Conservation (phyloP, 2,888 invertebrate genomes). For the Lithosia quadra region DNA sequence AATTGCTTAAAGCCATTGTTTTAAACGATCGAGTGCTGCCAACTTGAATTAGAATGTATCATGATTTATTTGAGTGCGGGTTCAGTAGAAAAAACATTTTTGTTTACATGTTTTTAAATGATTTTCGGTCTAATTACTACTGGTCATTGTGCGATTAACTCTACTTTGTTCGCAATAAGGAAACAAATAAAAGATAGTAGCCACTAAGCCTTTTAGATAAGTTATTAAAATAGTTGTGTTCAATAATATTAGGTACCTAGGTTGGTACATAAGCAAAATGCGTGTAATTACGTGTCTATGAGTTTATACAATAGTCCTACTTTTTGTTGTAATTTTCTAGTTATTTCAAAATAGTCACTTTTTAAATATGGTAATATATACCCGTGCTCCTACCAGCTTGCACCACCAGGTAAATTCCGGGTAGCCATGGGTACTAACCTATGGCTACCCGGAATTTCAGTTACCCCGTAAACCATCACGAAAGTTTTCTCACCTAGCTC, state of each 20-base stretch:
- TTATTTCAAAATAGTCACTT: neutral
- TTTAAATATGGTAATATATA: too few species aligned
- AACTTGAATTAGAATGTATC: constrained; percentile 42
- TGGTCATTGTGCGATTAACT: neutral
- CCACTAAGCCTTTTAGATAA: neutral
- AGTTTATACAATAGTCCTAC: too few species aligned
- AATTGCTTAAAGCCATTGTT: constrained; percentile 58
- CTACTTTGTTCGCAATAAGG: neutral
- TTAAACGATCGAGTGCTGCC: constrained; percentile 53
- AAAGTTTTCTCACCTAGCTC: too few species aligned
- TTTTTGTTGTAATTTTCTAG: neutral
- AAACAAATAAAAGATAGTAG: neutral
- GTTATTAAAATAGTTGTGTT: neutral
- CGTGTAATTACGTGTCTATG: too few species aligned
- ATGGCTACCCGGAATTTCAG: too few species aligned
- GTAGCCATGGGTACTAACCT: too few species aligned
- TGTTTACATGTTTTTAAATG: neutral
- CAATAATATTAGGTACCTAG: too few species aligned
- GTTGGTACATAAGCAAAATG: too few species aligned
- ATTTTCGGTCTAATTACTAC: neutral
- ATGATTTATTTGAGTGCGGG: constrained; percentile 30
- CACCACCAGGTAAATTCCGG: too few species aligned
- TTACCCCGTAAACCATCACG: too few species aligned
- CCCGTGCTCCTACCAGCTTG: too few species aligned
- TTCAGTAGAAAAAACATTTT: constrained; percentile 25